Base-by-base conservation (phyloP, 2,797 vertebrate species). In the Phoebastria nigripes region DNA sequence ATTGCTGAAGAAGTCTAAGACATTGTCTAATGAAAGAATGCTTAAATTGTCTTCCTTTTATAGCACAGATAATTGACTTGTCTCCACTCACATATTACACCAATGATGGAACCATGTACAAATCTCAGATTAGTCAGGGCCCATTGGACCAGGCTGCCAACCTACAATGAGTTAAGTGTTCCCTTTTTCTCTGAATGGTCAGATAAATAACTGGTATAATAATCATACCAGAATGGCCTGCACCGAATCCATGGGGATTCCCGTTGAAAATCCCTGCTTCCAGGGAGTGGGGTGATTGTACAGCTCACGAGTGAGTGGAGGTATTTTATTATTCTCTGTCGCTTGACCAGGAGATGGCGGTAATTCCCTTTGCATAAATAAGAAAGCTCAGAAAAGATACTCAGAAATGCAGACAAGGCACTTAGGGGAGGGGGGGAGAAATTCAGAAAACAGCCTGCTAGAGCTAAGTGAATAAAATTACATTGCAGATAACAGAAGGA, bases 291-390 rank as follows among this genome's bases (percentile, higher is more conserved):
- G 15, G 33, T 8, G 26, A 9, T 12, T 28, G 19, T 26, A 12
- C 22, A 39, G 59, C 66, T 89, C 29, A 3, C 1, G 1, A 35
- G 16, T 3, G 33, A 44, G 22, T 11, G 44, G 24, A 65, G n/a
- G 33, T 7, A 37, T 14, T 66, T 52, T 6, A 35, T 21, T 39
- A 13, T 4, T 47, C 52, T 29, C 59, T 41, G 58, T 29, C 8
- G 0, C 62, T 71, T 54, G 66, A n/a, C 96, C 97, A 93, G 95
- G 39, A 97, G 97, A 77, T 97, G 97, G 97, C 92, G 37, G 89
- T 78, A 78, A 84, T 41, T 87, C 71, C 44, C 89, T 89, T 17
- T 22, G n/a, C 62, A 84, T 61, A 52, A 39, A 35, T 25, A 31
- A 26, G 39, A 25, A 24, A 24, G 33, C 26, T 10, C 49, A 26